Conservation (phyloP, 2,888 invertebrate species). For the Drosophila multiciliata region DNA sequence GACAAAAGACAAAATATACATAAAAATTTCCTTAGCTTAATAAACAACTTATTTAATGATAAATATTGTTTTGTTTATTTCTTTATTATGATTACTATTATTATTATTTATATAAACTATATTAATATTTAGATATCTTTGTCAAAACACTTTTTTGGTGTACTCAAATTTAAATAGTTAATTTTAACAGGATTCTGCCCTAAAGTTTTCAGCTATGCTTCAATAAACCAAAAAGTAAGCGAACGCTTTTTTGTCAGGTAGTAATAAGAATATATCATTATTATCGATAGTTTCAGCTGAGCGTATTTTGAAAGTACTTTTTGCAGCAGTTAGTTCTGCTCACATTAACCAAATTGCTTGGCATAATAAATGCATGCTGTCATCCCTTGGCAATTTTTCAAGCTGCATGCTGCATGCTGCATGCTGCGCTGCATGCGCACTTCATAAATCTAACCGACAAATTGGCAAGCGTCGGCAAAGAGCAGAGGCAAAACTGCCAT, state of each 20-base stretch:
- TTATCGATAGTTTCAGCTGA: not conserved
- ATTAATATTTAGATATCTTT: not conserved
- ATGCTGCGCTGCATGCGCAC: conserved; percentile 22
- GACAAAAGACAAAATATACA: too few species aligned
- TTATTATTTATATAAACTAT: too few species aligned
- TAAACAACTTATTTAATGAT: too few species aligned
- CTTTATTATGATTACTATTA: too few species aligned
- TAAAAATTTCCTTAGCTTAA: too few species aligned
- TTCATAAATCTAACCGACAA: conserved; percentile 70
- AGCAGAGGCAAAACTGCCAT: conserved; percentile 50
- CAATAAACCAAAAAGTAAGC: not conserved
- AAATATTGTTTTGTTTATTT: too few species aligned
- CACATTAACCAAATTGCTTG: not conserved
- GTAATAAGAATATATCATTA: not conserved
- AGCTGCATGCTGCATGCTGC: conserved; percentile 8
- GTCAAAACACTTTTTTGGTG: not conserved
- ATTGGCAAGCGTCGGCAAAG: conserved; percentile 51
- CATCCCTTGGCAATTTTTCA: not conserved
- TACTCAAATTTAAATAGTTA: not conserved
- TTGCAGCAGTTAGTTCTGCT: not conserved
- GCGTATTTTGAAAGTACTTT: not conserved
- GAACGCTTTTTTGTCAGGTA: not conserved
- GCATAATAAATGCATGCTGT: conserved; percentile 13
- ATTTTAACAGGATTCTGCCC: not conserved
- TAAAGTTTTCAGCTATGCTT: not conserved